Conservation (phyloP, 2,888 invertebrate genomes). For the Stenotaenia linearis region DNA sequence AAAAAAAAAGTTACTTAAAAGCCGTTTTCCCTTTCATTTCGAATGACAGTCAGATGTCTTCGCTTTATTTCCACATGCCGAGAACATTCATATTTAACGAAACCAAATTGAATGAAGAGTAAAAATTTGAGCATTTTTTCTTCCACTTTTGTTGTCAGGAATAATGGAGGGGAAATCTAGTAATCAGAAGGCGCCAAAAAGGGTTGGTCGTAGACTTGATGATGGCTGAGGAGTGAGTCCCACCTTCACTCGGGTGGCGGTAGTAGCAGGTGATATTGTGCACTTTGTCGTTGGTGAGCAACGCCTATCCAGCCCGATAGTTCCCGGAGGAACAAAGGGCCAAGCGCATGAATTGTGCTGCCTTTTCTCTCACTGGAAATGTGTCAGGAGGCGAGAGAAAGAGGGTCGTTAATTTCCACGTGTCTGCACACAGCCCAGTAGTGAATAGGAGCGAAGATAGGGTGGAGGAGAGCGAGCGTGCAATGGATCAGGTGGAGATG, state of each 20-base stretch:
- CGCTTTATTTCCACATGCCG: neutral
- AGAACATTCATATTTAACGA: neutral
- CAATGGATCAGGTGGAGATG: conserved; percentile 15
- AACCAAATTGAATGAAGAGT: neutral
- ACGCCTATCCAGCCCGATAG: conserved; percentile 14
- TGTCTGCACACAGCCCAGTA: conserved; percentile 7
- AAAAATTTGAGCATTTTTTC: neutral
- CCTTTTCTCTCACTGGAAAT: conserved; percentile 11
- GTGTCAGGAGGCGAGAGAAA: conserved; percentile 15
- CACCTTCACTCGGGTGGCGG: neutral
- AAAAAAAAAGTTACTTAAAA: too few species aligned
- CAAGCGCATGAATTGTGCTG: conserved; percentile 19
- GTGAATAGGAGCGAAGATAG: conserved; percentile 15
- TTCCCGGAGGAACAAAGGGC: conserved; percentile 11
- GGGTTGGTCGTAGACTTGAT: neutral
- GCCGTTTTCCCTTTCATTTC: too few species aligned
- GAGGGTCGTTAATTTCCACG: conserved; percentile 19
- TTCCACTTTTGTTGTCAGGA: neutral
- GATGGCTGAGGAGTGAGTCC: neutral
- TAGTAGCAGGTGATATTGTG: conserved; percentile 15
- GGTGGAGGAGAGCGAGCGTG: neutral
- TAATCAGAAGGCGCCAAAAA: neutral
- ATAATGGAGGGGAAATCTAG: neutral
- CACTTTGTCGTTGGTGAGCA: conserved; percentile 19
- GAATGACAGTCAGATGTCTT: neutral